Base-by-base conservation (phyloP, 2,797 vertebrate genomes). In the Bradypodion pumilum region DNA sequence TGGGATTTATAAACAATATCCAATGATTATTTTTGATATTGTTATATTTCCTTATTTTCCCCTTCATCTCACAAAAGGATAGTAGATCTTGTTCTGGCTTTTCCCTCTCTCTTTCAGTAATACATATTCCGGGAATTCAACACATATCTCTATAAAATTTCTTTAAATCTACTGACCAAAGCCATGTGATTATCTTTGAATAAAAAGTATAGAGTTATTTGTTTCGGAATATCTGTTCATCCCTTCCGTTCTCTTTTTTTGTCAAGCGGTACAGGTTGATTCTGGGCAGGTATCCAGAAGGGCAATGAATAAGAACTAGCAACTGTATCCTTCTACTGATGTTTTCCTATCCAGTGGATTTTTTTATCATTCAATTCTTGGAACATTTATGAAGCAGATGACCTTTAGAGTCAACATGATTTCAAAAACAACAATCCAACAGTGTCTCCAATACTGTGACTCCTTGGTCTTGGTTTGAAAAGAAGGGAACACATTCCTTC, bases 81-180 rank as follows among this genome's bases (percentile, higher is more conserved):
- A n/a, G n/a, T n/a, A n/a, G n/a, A n/a, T n/a, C n/a, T n/a, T n/a
- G n/a, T n/a, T n/a, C n/a, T n/a, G n/a, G n/a, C n/a, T n/a, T n/a
- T n/a, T n/a, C n/a, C n/a, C n/a, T n/a, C n/a, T n/a, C n/a, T n/a
- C n/a, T n/a, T n/a, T n/a, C n/a, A n/a, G n/a, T n/a, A n/a, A n/a
- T n/a, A n/a, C n/a, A n/a, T n/a, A n/a, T n/a, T n/a, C n/a, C n/a
- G n/a, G n/a, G n/a, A n/a, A n/a, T n/a, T n/a, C n/a, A n/a, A n/a
- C n/a, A n/a, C n/a, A n/a, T n/a, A n/a, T n/a, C n/a, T n/a, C n/a
- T n/a, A n/a, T n/a, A n/a, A n/a, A n/a, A n/a, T 89, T 89, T 89
- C 76, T 86, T 73, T 88, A 86, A 89, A 90, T 79, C 23, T n/a
- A 88, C 83, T 90, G 86, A 2, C 8, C 76, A 87, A 84, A 86